Evolutionary conservation across 2,888 invertebrate genomes (phyloP), one percentile per base, ranked within the genome.

Genomic region (Lymantria dispar): DNA sequence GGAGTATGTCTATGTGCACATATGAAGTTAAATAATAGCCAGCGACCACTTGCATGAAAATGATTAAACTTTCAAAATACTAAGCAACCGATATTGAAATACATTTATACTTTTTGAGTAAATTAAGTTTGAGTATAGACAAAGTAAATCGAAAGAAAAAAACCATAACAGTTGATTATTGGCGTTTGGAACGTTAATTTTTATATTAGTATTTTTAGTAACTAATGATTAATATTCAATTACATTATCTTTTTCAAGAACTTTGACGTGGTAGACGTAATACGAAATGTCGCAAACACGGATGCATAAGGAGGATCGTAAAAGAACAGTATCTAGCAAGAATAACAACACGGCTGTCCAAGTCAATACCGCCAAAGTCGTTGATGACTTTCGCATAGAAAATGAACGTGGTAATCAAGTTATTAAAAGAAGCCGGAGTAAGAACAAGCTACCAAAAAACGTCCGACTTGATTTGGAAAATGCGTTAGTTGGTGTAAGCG

Each of bases 391-490:
- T 10, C 37, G n/a, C 60, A 44, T 48, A 57, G 50, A 14, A 66
- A 60, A 38, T 62, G 61, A 14, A 8, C 14, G 15, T 3, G 3
- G 10, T 14, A 40, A 7, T 14, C 3, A 14, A 48, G 62, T 69
- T 43, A 60, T 45, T 47, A 56, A 59, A 37, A 65, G 65, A 50
- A 80, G 68, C 54, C 78, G 72, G 49, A 78, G 61, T 63, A 85
- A 72, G 60, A 74, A 72, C 60, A 82, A 77, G 58, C 68, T 85
- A 70, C 85, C 89, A 11, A 85, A 80, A 70, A 78, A 53, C 50
- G 52, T 89, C 45, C 84, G 88, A 10, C 78, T 81, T 54, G 90
- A 89, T 50, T 74, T 91, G 66, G 87, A 90, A 58, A 87, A 83
- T 56, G 86, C 90, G 13, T 74, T 91, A 60, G 78, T 91, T 58